Evolutionary conservation across 2,888 invertebrate species (phyloP).

Genomic region (Cyclophora punctaria): DNA sequence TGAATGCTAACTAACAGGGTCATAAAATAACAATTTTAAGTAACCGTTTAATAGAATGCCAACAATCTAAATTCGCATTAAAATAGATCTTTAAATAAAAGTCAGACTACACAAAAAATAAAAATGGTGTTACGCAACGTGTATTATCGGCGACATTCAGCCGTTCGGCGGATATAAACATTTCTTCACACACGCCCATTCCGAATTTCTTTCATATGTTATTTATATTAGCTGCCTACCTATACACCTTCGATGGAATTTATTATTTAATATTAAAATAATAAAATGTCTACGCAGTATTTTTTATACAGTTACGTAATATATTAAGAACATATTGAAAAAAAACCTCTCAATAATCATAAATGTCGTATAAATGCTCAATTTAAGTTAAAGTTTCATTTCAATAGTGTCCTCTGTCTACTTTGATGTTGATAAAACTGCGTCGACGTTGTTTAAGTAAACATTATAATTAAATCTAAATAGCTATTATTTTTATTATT

Average conservation of each 20-base stretch:
- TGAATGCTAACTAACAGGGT: slow-evolving; percentile 12
- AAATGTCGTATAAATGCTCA: too few species aligned
- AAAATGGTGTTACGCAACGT: slow-evolving; percentile 36
- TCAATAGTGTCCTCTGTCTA: too few species aligned
- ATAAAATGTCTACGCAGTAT: too few species aligned
- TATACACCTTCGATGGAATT: neutral
- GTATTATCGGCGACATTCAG: slow-evolving; percentile 34
- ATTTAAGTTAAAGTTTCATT: too few species aligned
- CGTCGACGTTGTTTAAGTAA: too few species aligned
- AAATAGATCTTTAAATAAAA: slow-evolving; percentile 40
- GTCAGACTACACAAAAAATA: slow-evolving; percentile 32
- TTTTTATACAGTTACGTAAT: too few species aligned
- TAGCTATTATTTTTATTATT: too few species aligned
- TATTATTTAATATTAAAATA: neutral
- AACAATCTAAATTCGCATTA: slow-evolving; percentile 29
- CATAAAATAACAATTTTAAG: slow-evolving; percentile 20
- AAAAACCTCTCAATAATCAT: too few species aligned
- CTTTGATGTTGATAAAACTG: too few species aligned
- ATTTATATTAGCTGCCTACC: neutral
- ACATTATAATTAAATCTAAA: too few species aligned
- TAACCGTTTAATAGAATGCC: slow-evolving; percentile 24
- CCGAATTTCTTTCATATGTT: slow-evolving; percentile 2
- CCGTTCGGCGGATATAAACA: slow-evolving; percentile 37
- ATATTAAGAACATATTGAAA: too few species aligned
- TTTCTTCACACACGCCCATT: slow-evolving; percentile 34